Base-by-base conservation (phyloP, 2,113 vertebrate genomes). In the Gila orcuttii region DNA sequence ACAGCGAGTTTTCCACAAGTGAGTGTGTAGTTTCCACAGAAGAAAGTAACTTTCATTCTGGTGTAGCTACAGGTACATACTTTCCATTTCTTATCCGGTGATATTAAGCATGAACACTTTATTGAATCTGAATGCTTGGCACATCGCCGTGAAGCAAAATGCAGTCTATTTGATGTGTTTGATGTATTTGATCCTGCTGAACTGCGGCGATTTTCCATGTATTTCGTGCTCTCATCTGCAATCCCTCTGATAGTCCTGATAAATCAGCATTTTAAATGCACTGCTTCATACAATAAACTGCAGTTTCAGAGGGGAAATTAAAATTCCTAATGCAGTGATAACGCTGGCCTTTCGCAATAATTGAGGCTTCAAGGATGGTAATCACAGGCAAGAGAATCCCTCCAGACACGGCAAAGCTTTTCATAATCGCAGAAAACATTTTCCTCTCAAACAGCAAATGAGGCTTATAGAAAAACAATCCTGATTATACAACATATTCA, bases 221-320 rank as follows among this genome's bases (percentile, higher is more conserved):
- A 75, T 87, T 91, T 85, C 86, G 84, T 83, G 73, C 4, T 31
- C 66, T 31, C 52, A 77, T 64, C 73, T 85, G 31, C 60, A 68
- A 59, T 85, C 68, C 85, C 89, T 90, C 89, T 79, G 60, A 71
- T 86, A 89, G 87, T 83, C 83, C 88, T 85, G 86, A 90, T 89
- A 93, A 93, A 93, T 91, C 88, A 62, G 87, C 89, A 90, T 93
- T 92, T 90, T 88, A 91, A 93, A 91, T 86, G 78, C 85, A 76
- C 74, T 52, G 76, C 87, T 92, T 92, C 84, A 87, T 86, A 86
- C 85, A 89, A 90, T 86, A 89, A 93, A 91, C 90, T 90, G 73
- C 80, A 82, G 89, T 92, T 94, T 91, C 87, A 88, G 77, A 87
- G 82, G 88, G 86, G 88, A 90, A 93, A 92, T 91, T 85, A 91